Evolutionary conservation across 2,888 invertebrate species (phyloP).

Genomic region (Machimus atricapillus): DNA sequence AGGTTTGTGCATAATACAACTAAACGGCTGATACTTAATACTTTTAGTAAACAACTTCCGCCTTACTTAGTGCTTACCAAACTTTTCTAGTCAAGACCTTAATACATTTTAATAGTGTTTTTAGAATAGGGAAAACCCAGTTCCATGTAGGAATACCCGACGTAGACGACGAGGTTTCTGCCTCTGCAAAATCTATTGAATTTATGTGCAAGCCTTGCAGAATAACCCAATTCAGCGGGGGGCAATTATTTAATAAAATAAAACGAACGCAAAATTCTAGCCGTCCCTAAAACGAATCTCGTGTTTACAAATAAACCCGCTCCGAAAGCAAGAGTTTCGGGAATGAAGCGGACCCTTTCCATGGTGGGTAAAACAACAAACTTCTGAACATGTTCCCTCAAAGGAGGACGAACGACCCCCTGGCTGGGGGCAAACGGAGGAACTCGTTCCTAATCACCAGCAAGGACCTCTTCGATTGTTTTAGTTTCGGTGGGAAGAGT

Average conservation of each 20-base stretch:
- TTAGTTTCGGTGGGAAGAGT: background rate
- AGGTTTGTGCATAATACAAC: background rate
- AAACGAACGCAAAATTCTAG: background rate
- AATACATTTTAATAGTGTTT: background rate
- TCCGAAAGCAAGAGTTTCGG: background rate
- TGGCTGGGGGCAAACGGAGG: background rate
- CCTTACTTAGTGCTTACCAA: background rate
- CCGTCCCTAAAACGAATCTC: background rate
- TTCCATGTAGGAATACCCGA: background rate
- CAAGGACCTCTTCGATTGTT: background rate
- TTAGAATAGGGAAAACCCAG: background rate
- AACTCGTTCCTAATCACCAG: background rate
- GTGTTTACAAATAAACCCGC: background rate
- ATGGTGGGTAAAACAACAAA: background rate
- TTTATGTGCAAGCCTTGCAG: background rate
- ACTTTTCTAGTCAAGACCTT: background rate
- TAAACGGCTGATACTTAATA: too few relatives aligned
- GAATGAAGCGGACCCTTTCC: background rate
- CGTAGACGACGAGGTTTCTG: background rate
- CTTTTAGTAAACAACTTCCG: background rate
- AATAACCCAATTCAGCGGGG: background rate
- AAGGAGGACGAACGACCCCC: background rate
- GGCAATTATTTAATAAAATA: background rate
- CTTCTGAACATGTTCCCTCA: background rate
- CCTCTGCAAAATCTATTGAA: background rate